Conservation (phyloP, 2,113 vertebrate genomes). For the Bos indicus region DNA sequence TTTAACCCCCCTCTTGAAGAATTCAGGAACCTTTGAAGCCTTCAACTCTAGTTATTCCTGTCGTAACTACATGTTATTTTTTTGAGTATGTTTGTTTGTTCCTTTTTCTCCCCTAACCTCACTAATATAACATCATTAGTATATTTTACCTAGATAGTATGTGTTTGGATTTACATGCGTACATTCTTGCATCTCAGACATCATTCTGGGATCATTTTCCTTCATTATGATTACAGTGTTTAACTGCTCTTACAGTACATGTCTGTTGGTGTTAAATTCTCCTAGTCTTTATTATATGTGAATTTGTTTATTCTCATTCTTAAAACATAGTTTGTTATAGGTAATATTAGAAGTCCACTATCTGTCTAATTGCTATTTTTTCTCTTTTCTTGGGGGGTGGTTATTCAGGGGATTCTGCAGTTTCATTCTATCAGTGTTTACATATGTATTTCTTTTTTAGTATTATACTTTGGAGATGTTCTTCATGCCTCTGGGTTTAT, state of each 20-base stretch:
- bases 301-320: conserved; percentile 7
- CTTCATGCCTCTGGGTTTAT: conserved; percentile 26
- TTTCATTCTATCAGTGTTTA: conserved; percentile 22
- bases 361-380: not conserved
- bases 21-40: not conserved
- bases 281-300: conserved; percentile 12
- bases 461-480: conserved; percentile 41
- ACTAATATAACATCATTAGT: not conserved
- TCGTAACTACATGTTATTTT: conserved; percentile 30
- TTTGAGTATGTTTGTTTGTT: not conserved
- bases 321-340: conserved; percentile 12
- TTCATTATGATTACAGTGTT: conserved; percentile 39
- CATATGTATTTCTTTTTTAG: conserved; percentile 7
- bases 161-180: conserved; percentile 2
- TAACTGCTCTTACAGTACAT: conserved; percentile 24
- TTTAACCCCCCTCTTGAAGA: conserved; percentile 32
- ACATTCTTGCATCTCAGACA: conserved; percentile 16
- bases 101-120: not conserved
- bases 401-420: not conserved
- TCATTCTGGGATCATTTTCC: conserved; percentile 13
- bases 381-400: not conserved
- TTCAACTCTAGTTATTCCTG: not conserved
- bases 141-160: conserved; percentile 2
- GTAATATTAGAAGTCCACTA: not conserved
- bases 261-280: conserved; percentile 32